phyloP scores from a whole-genome alignment of 2,888 invertebrate genomes.

The Sturmia bella region DNA sequence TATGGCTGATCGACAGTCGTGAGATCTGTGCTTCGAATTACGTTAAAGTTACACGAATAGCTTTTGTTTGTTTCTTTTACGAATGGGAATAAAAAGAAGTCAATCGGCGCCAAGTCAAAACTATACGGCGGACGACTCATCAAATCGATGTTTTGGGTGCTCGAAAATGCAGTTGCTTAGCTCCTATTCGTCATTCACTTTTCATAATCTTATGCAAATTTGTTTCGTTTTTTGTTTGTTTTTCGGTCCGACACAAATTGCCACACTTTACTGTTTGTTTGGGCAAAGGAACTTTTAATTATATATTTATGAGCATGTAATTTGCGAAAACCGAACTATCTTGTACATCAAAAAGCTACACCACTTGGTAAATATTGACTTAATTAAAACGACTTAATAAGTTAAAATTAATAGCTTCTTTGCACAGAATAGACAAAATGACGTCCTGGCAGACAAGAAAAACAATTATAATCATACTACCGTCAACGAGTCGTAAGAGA shows the following conservation, averaged over 20 bases:
- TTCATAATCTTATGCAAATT: too few species aligned
- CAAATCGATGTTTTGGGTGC: too few species aligned
- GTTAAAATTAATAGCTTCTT: conserved; percentile 62
- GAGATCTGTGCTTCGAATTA: too few species aligned
- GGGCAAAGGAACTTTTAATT: conserved; percentile 34
- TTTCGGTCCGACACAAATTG: conserved; percentile 10
- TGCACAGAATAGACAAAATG: conserved; percentile 23
- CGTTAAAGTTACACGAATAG: too few species aligned
- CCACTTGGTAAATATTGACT: conserved; percentile 47
- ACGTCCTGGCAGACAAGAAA: conserved; percentile 25
- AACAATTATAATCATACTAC: conserved; percentile 35
- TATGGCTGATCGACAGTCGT: too few species aligned
- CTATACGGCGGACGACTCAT: too few species aligned
- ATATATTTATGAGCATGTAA: conserved; percentile 43
- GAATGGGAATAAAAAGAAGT: too few species aligned
- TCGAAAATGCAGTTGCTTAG: too few species aligned
- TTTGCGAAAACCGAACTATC: conserved; percentile 32
- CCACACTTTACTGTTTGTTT: conserved; percentile 21
- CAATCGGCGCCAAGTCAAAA: too few species aligned
- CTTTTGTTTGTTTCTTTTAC: too few species aligned
- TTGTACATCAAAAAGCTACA: not conserved
- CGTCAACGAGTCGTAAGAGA: conserved; percentile 8
- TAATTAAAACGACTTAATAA: conserved; percentile 64
- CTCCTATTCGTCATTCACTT: too few species aligned
- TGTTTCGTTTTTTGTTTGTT: too few species aligned